Base-by-base conservation (phyloP, 1,140 invertebrate species). In the Scylla paramamosain region DNA sequence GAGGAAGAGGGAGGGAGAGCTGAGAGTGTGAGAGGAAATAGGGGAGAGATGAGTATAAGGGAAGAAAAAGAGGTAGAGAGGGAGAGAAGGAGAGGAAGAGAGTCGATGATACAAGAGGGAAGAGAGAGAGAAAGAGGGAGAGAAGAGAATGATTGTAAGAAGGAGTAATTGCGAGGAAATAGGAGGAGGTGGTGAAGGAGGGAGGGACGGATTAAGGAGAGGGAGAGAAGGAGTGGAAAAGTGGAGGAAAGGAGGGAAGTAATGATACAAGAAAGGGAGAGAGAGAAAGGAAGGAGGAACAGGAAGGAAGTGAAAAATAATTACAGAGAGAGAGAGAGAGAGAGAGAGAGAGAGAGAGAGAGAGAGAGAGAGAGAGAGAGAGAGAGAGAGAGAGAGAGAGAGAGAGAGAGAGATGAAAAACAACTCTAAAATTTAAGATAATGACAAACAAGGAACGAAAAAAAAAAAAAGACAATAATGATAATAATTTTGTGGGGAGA, bases 371-470 rank as follows among this genome's bases (percentile, higher is more conserved):
- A 90, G 39, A 90, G 88, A 90, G 88, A 90, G 88, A 90, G 88
- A 90, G 88, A 90, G 88, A 90, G 88, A 88, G 88, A 90, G 88
- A 89, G 88, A 89, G 88, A 89, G 88, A 89, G 88, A 89, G 88
- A 89, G 88, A 89, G 88, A 89, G 88, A 89, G 88, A 46, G 88
- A 89, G 88, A 89, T 31, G 86, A 88, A 28, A 88, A 32, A 88
- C 28, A 46, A 20, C 10, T 1, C 10, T 1, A 45, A 25, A 88
- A 25, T 0, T 32, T 6, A 31, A 29, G 25, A 7, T 90, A 52
- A 25, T 14, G 6, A 90, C 14, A 20, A 45, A 89, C 4, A 20
- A 46, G 28, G 29, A 39, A 48, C 1, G 32, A 6, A 89, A 25
- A 29, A n/a, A 4, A 89, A 46, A 10, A 39, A 39, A 39, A 89